Conservation (phyloP, 2,113 vertebrate genomes). For the Oxyruncus cristatus region DNA sequence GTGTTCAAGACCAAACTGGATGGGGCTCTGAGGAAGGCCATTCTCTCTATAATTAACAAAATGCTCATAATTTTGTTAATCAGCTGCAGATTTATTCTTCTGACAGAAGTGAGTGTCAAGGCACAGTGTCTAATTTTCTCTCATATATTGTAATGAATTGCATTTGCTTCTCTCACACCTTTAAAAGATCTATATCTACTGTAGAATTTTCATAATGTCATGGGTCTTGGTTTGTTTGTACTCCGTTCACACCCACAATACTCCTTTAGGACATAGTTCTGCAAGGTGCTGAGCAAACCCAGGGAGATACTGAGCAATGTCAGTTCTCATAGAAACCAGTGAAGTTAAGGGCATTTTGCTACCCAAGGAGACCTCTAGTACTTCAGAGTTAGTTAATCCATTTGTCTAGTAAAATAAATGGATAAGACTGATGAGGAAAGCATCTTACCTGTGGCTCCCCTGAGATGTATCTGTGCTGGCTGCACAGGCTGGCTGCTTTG, state of each 20-base stretch:
- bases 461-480: not conserved
- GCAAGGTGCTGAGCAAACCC: not conserved
- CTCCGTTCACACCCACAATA: not conserved
- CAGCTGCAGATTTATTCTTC: not conserved
- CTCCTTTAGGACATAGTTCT: not conserved
- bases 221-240: not conserved
- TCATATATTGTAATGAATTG: not conserved
- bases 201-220: not conserved
- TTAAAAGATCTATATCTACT: not conserved
- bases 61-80: not conserved
- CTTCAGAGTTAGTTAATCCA: slow-evolving; percentile 37
- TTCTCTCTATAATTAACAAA: not conserved
- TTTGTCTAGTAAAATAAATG: slow-evolving; percentile 36
- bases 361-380: slow-evolving; percentile 11
- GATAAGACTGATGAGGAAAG: not conserved
- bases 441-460: not conserved
- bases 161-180: not conserved
- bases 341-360: not conserved
- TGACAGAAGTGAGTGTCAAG: not conserved
- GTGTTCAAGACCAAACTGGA: not conserved
- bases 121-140: not conserved
- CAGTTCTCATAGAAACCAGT: not conserved
- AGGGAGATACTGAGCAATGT: not conserved
- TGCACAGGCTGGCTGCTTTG: not conserved
- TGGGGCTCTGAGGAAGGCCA: not conserved